Percentiles rank a stretch among this genome's conserved stretches.
Evolutionary conservation across 2,888 invertebrate species (phyloP).

Genomic region (Tortricodes alternella): DNA sequence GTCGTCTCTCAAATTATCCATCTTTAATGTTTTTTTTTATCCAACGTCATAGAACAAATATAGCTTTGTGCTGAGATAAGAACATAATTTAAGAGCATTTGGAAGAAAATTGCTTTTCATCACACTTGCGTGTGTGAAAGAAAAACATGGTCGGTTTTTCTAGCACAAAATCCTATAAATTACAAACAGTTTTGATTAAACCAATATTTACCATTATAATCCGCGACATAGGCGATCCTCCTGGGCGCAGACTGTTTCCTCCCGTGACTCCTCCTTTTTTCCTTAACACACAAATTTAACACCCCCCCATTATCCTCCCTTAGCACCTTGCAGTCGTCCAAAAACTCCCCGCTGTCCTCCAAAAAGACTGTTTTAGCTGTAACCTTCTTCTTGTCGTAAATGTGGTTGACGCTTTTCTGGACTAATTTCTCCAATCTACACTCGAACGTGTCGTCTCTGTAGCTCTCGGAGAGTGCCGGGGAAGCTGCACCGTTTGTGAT

Average conservation of each 20-base stretch:
- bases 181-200: too few species aligned
- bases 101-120: too few species aligned
- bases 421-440: conserved; percentile 72
- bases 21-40: too few species aligned
- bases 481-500: conserved; percentile 31
- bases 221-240: conserved; percentile 58
- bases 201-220: conserved; percentile 57
- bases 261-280: conserved; percentile 64
- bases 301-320: conserved; percentile 47
- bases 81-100: too few species aligned
- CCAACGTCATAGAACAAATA: too few species aligned
- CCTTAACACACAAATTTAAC: conserved; percentile 68
- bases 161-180: too few species aligned
- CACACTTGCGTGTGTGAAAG: too few species aligned
- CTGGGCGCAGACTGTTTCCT: conserved; percentile 71
- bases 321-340: conserved; percentile 7
- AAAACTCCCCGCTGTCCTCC: conserved; percentile 4
- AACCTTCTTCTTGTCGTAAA: conserved; percentile 64
- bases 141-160: too few species aligned
- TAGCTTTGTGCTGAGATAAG: too few species aligned
- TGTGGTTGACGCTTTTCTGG: conserved; percentile 70
- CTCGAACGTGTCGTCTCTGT: conserved; percentile 55
- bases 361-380: conserved; percentile 69
- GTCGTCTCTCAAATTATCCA: too few species aligned
- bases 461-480: conserved; percentile 45